Percentiles rank a stretch among this genome's conserved stretches.
These are phyloP conservation scores for Tholera decimalis DNA, from an alignment of 2,888 invertebrate genomes.

Conservation along the genomic window DNA sequence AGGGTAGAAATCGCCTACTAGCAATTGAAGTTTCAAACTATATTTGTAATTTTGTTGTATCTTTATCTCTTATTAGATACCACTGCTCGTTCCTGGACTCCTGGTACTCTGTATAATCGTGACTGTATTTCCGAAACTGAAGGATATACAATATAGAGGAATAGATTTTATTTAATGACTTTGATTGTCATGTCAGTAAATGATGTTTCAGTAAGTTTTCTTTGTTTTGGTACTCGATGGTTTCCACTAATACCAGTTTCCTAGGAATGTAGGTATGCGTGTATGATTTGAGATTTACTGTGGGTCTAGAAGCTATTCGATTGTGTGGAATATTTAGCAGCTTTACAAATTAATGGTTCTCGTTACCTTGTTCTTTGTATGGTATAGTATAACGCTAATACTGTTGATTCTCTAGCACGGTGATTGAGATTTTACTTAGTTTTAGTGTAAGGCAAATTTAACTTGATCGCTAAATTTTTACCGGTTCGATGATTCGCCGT, in stretches of 20 bases:
- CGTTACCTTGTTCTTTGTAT: too few relatives aligned
- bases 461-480: too few relatives aligned
- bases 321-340: conserved; percentile 12
- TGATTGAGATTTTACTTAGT: too few relatives aligned
- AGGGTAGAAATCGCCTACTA: too few relatives aligned
- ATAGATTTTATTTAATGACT: background rate
- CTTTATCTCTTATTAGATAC: background rate
- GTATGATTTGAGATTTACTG: conserved; percentile 50
- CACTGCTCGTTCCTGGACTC: background rate
- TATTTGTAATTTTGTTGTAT: too few relatives aligned
- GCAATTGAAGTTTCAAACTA: too few relatives aligned
- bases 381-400: too few relatives aligned
- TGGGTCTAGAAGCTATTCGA: conserved; percentile 10
- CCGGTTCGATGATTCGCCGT: too few relatives aligned
- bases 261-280: conserved; percentile 27
- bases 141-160: too few relatives aligned
- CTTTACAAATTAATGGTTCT: conserved; percentile 29
- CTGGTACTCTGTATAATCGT: background rate
- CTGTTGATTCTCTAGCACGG: too few relatives aligned
- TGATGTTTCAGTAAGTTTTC: background rate
- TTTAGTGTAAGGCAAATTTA: too few relatives aligned
- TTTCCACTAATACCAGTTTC: background rate
- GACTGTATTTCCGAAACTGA: background rate
- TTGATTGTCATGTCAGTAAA: background rate
- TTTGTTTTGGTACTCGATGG: background rate